Base-by-base conservation (phyloP, 1,140 invertebrate species). In the Adelges cooleyi region DNA sequence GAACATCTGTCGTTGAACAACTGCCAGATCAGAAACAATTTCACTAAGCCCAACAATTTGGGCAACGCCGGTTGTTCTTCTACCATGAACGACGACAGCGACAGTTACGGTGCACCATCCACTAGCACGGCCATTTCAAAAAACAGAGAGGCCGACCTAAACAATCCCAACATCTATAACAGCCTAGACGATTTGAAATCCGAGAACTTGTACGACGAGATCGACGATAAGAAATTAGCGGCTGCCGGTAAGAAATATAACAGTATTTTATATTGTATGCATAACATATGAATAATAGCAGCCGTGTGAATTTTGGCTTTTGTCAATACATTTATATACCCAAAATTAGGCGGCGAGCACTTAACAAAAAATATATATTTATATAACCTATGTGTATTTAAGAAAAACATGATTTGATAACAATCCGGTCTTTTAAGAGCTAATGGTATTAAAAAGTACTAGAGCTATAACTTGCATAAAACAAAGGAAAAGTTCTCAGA, bases 141-240 rank as follows among this genome's bases (percentile, higher is more conserved):
- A 73, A 92, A 92, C 72, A 81, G 82, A 70, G 88, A 90, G 69
- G 89, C 89, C 0, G 89, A 92, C 74, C 72, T 82, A 9, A 86
- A 84, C 5, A 92, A 92, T 77, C 89, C 89, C 1, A 92, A 90
- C 69, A 80, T 93, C 9, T 93, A 92, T 71, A 83, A 91, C 66
- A 85, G 82, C 69, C 85, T 89, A 67, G 85, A 87, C 46, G 84
- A 86, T 68, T 76, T 84, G 49, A 81, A 84, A 42, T 80, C 83
- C 52, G 82, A 84, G 56, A 90, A 93, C 72, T 82, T 93, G 1
- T 95, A 95, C 71, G 90, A 92, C 74, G 91, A 95, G 76, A 92
- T 94, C 65, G 92, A 92, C 72, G 86, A 88, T 25, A 90, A 90
- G 69, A 70, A 73, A 66, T 22, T 62, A 46, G 42, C 56, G 3